Conservation (phyloP, 2,113 vertebrate species). For the Crotalus helleri region DNA sequence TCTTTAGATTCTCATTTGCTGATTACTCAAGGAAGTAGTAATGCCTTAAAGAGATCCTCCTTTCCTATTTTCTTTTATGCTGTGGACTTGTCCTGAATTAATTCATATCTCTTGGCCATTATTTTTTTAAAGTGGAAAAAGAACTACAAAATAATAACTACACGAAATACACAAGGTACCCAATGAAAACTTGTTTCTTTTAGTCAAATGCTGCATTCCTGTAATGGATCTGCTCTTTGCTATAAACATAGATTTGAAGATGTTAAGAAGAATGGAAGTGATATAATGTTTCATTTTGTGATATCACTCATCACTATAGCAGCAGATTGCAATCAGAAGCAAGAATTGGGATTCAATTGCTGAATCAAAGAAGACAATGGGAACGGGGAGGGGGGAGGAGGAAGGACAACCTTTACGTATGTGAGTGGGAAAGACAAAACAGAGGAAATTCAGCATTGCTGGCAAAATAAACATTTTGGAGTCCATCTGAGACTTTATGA, state of each 20-base stretch:
- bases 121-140: background rate
- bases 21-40: background rate
- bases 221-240: conserved; percentile 20
- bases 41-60: background rate
- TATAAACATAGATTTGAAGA: background rate
- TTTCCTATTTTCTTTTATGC: background rate
- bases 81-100: background rate
- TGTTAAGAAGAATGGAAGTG: conserved; percentile 12
- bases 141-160: conserved; percentile 1
- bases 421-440: background rate
- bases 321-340: background rate
- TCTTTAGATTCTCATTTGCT: background rate
- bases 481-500: background rate
- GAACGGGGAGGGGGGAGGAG: background rate
- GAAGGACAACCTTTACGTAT: background rate
- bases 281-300: conserved; percentile 38
- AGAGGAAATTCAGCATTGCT: background rate
- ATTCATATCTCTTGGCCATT: background rate
- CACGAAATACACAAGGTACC: conserved; percentile 9
- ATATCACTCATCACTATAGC: conserved; percentile 4
- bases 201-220: background rate
- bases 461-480: background rate
- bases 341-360: conserved; percentile 24
- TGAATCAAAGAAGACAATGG: conserved; percentile 1
- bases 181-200: conserved; percentile 12